Percentiles rank a stretch among this genome's conserved stretches.
phyloP scores from a whole-genome alignment of 1,140 invertebrate species.

The Xylocopa sonorina region DNA sequence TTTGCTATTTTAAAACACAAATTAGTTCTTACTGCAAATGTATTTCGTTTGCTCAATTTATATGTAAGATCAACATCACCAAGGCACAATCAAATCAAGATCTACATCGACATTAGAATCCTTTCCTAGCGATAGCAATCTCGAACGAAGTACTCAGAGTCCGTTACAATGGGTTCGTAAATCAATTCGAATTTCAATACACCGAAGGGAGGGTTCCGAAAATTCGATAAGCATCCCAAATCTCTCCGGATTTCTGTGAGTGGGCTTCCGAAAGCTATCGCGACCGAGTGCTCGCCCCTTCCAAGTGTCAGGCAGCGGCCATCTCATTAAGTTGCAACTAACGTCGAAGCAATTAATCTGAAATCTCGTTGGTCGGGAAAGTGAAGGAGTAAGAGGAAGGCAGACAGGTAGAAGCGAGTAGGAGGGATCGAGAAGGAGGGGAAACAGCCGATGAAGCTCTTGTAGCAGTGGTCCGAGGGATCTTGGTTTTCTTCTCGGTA shows the following conservation, averaged over 20 bases:
- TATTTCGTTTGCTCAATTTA: too few relatives aligned
- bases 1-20: too few relatives aligned
- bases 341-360: slow-evolving; percentile 72
- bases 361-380: slow-evolving; percentile 60
- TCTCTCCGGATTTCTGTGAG: slow-evolving; percentile 1
- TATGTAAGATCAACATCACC: too few relatives aligned
- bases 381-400: background rate
- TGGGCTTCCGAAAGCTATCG: background rate
- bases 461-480: slow-evolving; percentile 14
- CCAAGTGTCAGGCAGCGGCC: slow-evolving; percentile 1
- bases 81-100: too few relatives aligned
- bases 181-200: too few relatives aligned
- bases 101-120: too few relatives aligned
- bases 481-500: slow-evolving; percentile 6
- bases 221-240: background rate
- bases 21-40: too few relatives aligned
- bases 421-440: background rate
- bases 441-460: slow-evolving; percentile 22
- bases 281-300: background rate
- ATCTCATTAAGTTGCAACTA: slow-evolving; percentile 72
- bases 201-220: background rate
- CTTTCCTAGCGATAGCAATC: too few relatives aligned
- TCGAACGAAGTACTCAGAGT: background rate
- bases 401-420: background rate
- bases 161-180: background rate